These are phyloP conservation scores for Drepana falcataria DNA, from an alignment of 2,888 invertebrate genomes.

Conservation along the genomic window DNA sequence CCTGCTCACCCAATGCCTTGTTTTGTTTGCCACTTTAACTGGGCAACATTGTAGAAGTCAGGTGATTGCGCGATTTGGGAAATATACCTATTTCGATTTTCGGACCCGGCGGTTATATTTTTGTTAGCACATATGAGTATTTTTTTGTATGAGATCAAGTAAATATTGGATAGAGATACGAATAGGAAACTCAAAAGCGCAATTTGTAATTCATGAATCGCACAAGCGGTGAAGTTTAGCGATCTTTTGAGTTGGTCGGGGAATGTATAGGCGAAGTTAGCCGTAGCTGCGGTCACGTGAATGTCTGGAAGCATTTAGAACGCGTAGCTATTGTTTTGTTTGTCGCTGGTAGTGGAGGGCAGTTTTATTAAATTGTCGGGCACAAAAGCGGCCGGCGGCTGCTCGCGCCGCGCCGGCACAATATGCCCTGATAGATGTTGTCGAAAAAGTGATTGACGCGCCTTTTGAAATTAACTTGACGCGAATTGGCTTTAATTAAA, in stretches of 20 bases:
- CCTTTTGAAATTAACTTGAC: slow-evolving; percentile 55
- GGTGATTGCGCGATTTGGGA: slow-evolving; percentile 49
- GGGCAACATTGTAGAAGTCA: slow-evolving; percentile 49
- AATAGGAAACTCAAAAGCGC: slow-evolving; percentile 39
- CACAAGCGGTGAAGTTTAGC: slow-evolving; percentile 38
- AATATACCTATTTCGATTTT: slow-evolving; percentile 27
- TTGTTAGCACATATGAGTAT: slow-evolving; percentile 45
- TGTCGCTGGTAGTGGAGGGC: slow-evolving; percentile 20
- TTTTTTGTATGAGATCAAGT: slow-evolving; percentile 33
- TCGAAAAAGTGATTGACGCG: slow-evolving; percentile 56
- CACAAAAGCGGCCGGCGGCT: slow-evolving; percentile 27
- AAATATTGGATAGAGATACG: slow-evolving; percentile 48
- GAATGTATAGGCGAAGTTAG: slow-evolving; percentile 38
- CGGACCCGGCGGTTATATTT: slow-evolving; percentile 43
- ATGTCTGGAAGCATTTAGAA: slow-evolving; percentile 29
- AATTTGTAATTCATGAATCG: slow-evolving; percentile 49
- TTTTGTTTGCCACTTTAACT: slow-evolving; percentile 63
- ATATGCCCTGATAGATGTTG: slow-evolving; percentile 44
- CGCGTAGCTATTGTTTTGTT: slow-evolving; percentile 33
- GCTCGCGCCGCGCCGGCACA: slow-evolving; percentile 16
- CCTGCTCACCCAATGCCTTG: slow-evolving; percentile 49
- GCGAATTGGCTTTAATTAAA: slow-evolving; percentile 63
- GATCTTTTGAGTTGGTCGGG: slow-evolving; percentile 34
- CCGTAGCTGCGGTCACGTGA: slow-evolving; percentile 32
- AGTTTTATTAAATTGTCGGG: slow-evolving; percentile 39